Evolutionary conservation across 1,140 invertebrate species (phyloP), one percentile per base, ranked within the genome.

Genomic region (Thaumatotibia leucotreta): DNA sequence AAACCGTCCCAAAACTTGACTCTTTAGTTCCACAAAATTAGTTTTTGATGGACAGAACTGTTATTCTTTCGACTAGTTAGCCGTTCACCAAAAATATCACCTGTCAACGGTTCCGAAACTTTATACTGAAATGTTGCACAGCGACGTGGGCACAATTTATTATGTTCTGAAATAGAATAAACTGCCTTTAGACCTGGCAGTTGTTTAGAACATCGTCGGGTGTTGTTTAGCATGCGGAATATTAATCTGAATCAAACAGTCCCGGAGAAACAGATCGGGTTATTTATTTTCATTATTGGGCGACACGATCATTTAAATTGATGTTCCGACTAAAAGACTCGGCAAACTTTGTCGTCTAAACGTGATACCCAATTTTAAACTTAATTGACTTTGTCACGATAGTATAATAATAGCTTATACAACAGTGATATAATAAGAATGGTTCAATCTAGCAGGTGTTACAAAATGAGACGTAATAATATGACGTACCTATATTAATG

Each of bases 91-190:
- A 82, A 88, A 88, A 84, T 84, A 86, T 74, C 73, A 50, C 65
- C 74, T 81, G 82, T 81, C 82, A 73, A 75, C 83, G 64, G 68
- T 79, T 66, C 69, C 64, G 79, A 82, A 87, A 88, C 77, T 82
- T 80, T 78, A 85, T 69, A 85, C 80, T 83, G 77, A 84, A 83
- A 86, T 79, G 79, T 82, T 78, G 75, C 76, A 75, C 76, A 77
- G 61, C 70, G 69, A 68, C 65, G 65, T 69, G 70, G 27, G 69
- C 68, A 64, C 27, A 70, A 77, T 76, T 73, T 71, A 75, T 75
- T 72, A 70, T 58, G 61, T 54, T 78, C 72, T 61, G 70, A 80
- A 86, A 82, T 86, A 83, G 73, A 77, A 69, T 64, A 67, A 68
- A 63, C 35, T 32, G 58, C 61, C 31, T 49, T 35, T 32, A 27